Base-by-base conservation (phyloP, 30 jellyfish, hydroid and myxozoan species). In the Nemopilema nomurai region DNA sequence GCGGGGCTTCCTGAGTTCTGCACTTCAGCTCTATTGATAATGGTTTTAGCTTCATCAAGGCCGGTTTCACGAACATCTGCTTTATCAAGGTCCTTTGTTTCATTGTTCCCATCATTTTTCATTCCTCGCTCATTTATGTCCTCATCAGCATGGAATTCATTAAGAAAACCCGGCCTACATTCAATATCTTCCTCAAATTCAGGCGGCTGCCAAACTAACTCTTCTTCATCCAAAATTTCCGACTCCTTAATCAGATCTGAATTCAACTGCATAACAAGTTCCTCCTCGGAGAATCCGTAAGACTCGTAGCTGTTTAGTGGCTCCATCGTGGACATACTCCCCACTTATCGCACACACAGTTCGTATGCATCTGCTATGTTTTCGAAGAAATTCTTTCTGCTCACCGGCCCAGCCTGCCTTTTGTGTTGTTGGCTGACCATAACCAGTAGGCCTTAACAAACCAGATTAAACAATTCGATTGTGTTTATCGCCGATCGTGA, bases 381-480 rank as follows among this genome's bases (percentile, higher is more conserved):
- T 41, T 16, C 18, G 7, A 18, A 26, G 20, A 67, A 65, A 80
- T 80, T 80, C 81, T 74, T 64, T 41, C 51, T 49, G 81, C 49
- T 41, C 73, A 80, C 69, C 70, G 80, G 50, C 89, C 81, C 53
- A 57, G 29, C 83, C 72, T 20, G 19, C 57, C 90, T 62, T 67
- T 82, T 82, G 84, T 68, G 1, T n/a, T n/a, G 6, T 33, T 82
- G 90, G 26, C 51, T 82, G 90, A 82, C 84, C 90, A 70, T 82
- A 82, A 82, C 90, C 84, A 51, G 90, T 70, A 82, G 90, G 74
- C 80, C 73, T 82, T 29, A 68, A 82, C 77, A 82, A 82, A 68
- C 85, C 73, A 49, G 85, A 76, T 76, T 49, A 49, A 62, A 62
- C 85, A 49, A 76, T 76, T 62, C 72, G 57, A 76, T 76, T 76